Conservation (phyloP, 2,113 vertebrate species). For the Prionailurus viverrinus region DNA sequence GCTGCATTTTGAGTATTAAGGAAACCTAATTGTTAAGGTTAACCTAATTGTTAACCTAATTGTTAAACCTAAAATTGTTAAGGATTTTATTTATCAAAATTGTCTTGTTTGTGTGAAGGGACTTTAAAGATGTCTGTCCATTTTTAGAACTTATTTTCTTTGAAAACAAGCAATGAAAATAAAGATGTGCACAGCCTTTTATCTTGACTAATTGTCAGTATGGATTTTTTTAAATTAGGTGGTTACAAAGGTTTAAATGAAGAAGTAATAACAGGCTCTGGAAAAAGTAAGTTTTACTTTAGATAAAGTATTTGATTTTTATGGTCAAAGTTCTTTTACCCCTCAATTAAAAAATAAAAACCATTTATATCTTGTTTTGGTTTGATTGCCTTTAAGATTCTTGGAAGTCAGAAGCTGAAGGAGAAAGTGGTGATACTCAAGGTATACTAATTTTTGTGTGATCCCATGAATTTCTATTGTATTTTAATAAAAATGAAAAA, state of each 20-base stretch:
- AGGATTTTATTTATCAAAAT: neutral
- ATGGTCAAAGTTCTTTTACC: neutral
- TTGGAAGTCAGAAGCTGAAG: slow-evolving; percentile 75
- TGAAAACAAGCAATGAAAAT: neutral
- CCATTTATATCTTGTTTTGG: neutral
- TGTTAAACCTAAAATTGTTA: neutral
- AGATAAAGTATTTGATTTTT: slow-evolving; percentile 58
- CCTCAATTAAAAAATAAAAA: neutral
- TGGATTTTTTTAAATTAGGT: slow-evolving; percentile 79
- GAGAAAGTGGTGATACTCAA: slow-evolving; percentile 60
- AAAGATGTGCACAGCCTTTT: neutral
- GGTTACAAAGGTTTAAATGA: slow-evolving; percentile 84
- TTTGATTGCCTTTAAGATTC: slow-evolving; percentile 70
- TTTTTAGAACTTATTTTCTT: slow-evolving; percentile 40
- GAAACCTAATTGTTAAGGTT: neutral
- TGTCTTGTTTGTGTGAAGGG: neutral
- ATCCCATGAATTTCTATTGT: neutral
- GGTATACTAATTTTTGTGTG: slow-evolving; percentile 58
- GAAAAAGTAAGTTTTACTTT: slow-evolving; percentile 83
- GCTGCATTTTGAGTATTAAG: neutral
- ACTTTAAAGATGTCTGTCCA: neutral
- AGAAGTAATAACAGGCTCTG: slow-evolving; percentile 77
- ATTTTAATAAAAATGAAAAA: slow-evolving; percentile 32
- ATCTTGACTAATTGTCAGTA: slow-evolving; percentile 43
- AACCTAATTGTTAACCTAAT: too few relatives aligned